These are phyloP conservation scores for Danionella cerebrum DNA, from an alignment of 2,113 vertebrate species.

Conservation along the genomic window DNA sequence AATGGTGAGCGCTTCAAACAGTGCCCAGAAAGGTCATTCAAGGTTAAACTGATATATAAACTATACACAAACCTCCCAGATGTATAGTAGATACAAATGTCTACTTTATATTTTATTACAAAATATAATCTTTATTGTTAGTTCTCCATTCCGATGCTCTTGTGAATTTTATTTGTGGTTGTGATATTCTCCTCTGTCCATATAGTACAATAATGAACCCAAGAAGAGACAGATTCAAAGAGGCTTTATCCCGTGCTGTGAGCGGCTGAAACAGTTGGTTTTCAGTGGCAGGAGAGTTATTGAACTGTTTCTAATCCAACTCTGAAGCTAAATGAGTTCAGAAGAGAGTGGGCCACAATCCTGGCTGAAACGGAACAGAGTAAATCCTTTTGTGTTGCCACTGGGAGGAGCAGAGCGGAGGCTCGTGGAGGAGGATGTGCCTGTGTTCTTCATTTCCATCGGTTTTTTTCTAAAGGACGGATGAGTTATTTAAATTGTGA, in stretches of 20 bases:
- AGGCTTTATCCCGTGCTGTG: slow-evolving; percentile 3
- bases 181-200: background rate
- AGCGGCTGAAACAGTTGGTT: slow-evolving; percentile 9
- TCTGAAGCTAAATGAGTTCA: slow-evolving; percentile 29
- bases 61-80: too few species aligned
- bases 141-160: too few species aligned
- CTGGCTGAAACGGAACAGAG: slow-evolving; percentile 4
- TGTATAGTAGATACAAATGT: too few species aligned
- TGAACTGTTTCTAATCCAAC: slow-evolving; percentile 32
- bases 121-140: too few species aligned
- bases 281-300: slow-evolving; percentile 25
- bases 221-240: background rate
- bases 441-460: background rate
- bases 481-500: slow-evolving; percentile 28
- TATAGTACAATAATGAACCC: background rate
- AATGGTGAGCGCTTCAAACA: background rate
- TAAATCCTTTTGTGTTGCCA: slow-evolving; percentile 20
- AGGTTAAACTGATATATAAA: too few species aligned
- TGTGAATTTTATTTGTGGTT: background rate
- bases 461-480: background rate
- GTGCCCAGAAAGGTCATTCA: background rate
- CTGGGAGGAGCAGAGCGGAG: background rate
- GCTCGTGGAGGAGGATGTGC: slow-evolving; percentile 8
- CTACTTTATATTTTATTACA: too few species aligned
- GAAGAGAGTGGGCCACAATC: slow-evolving; percentile 19